These are phyloP conservation scores for Atta texana DNA, from an alignment of 1,140 invertebrate species.

Conservation along the genomic window DNA sequence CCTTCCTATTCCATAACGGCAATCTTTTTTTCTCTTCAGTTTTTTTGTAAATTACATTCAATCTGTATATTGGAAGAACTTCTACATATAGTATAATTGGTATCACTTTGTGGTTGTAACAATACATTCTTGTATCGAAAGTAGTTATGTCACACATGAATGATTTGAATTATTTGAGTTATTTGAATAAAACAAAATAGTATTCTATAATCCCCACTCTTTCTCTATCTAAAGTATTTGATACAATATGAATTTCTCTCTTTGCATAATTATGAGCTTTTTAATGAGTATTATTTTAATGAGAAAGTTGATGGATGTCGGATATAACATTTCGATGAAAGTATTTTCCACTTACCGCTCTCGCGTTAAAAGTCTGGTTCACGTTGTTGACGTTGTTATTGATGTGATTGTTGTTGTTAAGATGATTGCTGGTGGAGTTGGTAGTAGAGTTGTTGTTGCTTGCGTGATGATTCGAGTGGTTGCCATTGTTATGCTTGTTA, in stretches of 20 bases:
- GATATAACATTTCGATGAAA: background rate
- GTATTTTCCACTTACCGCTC: constrained; percentile 80
- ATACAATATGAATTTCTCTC: background rate
- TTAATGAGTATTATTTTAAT: background rate
- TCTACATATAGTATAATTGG: no score
- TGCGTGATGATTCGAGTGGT: constrained; percentile 77
- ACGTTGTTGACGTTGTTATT: constrained; percentile 81
- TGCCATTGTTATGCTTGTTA: constrained; percentile 80
- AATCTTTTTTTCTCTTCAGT: no score
- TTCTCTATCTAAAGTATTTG: no score
- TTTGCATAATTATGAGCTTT: background rate
- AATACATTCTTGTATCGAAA: no score
- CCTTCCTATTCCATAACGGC: no score
- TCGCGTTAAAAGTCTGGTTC: constrained; percentile 77
- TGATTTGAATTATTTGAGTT: no score
- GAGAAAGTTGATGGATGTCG: background rate
- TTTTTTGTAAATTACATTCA: no score
- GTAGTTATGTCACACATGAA: no score
- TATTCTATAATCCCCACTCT: no score
- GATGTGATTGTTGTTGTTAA: constrained; percentile 78
- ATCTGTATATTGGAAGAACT: no score
- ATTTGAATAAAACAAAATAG: no score
- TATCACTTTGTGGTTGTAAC: no score
- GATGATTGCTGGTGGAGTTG: constrained; percentile 73
- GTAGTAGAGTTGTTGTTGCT: constrained; percentile 77